These are phyloP conservation scores for Acanthosepion lycidas DNA, from an alignment of 2,888 invertebrate species.

Conservation along the genomic window DNA sequence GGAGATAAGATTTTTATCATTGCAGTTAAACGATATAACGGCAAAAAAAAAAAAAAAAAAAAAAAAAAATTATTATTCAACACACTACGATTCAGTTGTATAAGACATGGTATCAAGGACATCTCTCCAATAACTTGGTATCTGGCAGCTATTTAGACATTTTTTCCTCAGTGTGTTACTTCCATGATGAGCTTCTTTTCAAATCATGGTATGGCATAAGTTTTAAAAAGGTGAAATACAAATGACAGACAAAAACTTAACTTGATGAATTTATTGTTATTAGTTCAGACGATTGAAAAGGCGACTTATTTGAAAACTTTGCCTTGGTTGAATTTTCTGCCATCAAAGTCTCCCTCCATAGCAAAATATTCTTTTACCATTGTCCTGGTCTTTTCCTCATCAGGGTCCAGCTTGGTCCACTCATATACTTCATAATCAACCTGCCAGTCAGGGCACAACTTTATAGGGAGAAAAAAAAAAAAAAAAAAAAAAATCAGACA, in stretches of 20 bases:
- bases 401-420: conserved; percentile 94
- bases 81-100: no score
- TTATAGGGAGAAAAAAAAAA: not conserved
- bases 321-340: conserved; percentile 97
- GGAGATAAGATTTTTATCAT: no score
- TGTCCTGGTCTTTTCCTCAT: conserved; percentile 86
- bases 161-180: no score
- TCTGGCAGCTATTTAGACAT: no score
- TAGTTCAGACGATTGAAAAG: conserved; percentile 33
- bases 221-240: not conserved
- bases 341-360: conserved; percentile 91
- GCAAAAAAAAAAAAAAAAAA: no score
- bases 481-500: conserved; percentile 51
- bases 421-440: conserved; percentile 96
- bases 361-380: conserved; percentile 91
- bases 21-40: no score
- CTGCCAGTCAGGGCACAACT: conserved; percentile 93
- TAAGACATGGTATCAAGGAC: no score
- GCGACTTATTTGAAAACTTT: conserved; percentile 93
- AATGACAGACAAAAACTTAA: not conserved
- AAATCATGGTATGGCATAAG: no score
- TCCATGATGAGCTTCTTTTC: no score
- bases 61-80: no score
- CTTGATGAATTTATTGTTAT: not conserved
- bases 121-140: no score